Base-by-base conservation (phyloP, 2,888 invertebrate species). In the Synanthedon formicaeformis region DNA sequence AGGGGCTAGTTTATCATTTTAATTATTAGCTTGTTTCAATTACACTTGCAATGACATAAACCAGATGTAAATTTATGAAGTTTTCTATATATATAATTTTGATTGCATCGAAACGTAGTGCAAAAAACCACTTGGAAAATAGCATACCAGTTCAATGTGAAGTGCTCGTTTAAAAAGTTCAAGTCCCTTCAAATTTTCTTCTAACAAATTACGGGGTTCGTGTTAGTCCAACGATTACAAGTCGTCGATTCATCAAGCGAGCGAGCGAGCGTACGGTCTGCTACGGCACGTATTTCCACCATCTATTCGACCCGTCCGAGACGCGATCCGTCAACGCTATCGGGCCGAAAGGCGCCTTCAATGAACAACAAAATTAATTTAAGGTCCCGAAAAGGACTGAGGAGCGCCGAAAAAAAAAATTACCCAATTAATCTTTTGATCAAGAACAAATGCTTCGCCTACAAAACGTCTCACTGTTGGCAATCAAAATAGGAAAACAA, bases 181-280 rank as follows among this genome's bases (percentile, higher is more conserved):
- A 52, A 52, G 56, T 16, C 52, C 54, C 50, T 54, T 54, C 57
- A 56, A 56, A 53, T 52, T 57, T 55, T 54, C 54, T 54, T 56
- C 53, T 53, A 78, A 79, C 82, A 84, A 81, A 79, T 83, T 74
- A 79, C 74, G 61, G 68, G 72, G 73, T 73, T 74, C 75, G 75
- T 81, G 81, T 81, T 78, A 81, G 79, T 77, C 71, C 72, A 72
- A 66, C 81, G 81, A 85, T 84, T 84, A 83, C 83, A 83, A 81
- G 81, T 71, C 71, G 73, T 64, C 79, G 78, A 84, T 85, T 81
- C 79, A 82, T 85, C 84, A 84, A 71, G 62, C 69, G 69, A 45
- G 10, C n/a, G 23, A 18, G 50, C 23, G 41, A 18, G 18, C 73
- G 73, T 68, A 34, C 69, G 69, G 67, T 65, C 65, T 66, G 70